phyloP scores from a whole-genome alignment of 1,140 invertebrate species.

The Aradophagus sp. region DNA sequence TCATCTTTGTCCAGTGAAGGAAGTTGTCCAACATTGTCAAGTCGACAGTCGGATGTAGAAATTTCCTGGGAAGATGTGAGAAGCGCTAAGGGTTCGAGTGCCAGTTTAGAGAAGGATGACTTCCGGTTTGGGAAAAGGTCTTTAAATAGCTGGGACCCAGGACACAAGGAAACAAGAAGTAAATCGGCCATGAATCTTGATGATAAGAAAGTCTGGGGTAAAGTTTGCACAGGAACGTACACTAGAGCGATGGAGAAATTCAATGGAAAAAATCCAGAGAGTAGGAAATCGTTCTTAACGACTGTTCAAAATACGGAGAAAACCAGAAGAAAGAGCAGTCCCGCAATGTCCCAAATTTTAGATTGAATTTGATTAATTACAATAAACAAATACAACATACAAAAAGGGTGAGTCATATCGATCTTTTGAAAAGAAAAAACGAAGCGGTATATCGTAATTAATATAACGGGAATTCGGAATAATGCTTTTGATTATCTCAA shows the following conservation, averaged over 20 bases:
- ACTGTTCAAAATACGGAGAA: constrained; percentile 60
- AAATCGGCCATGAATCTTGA: constrained; percentile 50
- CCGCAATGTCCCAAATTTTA: constrained; percentile 64
- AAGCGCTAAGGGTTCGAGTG: constrained; percentile 47
- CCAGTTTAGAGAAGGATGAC: constrained; percentile 62
- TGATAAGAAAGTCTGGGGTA: constrained; percentile 67
- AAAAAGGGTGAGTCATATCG: too few species aligned
- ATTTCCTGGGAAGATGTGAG: constrained; percentile 67
- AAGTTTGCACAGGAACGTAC: constrained; percentile 74
- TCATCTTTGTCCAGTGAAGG: constrained; percentile 67
- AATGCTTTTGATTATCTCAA: constrained; percentile 23
- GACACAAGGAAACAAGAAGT: constrained; percentile 30
- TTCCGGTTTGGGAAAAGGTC: constrained; percentile 30
- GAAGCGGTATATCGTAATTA: constrained; percentile 2
- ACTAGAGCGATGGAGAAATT: constrained; percentile 75
- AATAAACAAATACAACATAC: too few species aligned
- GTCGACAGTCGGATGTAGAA: constrained; percentile 62
- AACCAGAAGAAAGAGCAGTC: constrained; percentile 67
- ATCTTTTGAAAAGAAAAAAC: not conserved
- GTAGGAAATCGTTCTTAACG: constrained; percentile 52
- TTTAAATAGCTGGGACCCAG: constrained; percentile 40
- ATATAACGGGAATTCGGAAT: too few species aligned
- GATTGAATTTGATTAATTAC: constrained; percentile 55
- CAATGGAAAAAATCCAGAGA: constrained; percentile 58
- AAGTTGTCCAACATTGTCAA: constrained; percentile 63